phyloP scores from a whole-genome alignment of 2,797 vertebrate genomes.

The Microtus obscurus region DNA sequence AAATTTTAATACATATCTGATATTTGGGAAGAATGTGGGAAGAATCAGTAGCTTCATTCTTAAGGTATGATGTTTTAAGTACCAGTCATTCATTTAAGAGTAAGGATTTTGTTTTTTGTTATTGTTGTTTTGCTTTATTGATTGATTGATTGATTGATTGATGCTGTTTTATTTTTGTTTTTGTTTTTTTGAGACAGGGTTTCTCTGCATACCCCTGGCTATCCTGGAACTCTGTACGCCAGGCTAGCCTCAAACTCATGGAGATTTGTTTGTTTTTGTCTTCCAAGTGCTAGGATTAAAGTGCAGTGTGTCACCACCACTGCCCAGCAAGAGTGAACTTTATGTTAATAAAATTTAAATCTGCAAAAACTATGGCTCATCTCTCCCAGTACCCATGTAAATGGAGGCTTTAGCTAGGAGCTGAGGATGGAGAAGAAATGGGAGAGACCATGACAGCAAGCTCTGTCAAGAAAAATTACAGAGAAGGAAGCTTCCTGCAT shows the following conservation, averaged over 20 bases:
- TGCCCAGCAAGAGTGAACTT: slow-evolving; percentile 15
- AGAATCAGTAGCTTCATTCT: background rate
- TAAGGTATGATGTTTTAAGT: slow-evolving; percentile 5
- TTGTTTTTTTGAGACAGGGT: background rate
- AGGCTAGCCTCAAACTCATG: background rate
- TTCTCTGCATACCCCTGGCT: background rate
- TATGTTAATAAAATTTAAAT: slow-evolving; percentile 55
- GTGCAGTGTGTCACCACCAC: background rate
- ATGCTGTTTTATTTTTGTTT: background rate
- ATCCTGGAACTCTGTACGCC: background rate
- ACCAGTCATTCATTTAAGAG: slow-evolving; percentile 35
- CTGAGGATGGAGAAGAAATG: background rate
- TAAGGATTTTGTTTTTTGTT: background rate
- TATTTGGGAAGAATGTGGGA: slow-evolving; percentile 11
- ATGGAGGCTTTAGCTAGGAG: background rate
- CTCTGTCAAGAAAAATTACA: background rate
- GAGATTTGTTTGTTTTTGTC: background rate
- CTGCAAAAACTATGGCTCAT: background rate
- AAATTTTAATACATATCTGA: background rate
- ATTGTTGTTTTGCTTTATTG: no score
- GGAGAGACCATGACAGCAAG: background rate
- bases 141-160: no score
- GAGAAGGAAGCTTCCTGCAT: background rate
- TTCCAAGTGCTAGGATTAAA: background rate
- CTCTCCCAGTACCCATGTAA: background rate